A percentile compares a stretch with the other conserved stretches of the same genome.
These are phyloP conservation scores for Macaria liturata DNA, from an alignment of 2,888 invertebrate species.

Conservation along the genomic window DNA sequence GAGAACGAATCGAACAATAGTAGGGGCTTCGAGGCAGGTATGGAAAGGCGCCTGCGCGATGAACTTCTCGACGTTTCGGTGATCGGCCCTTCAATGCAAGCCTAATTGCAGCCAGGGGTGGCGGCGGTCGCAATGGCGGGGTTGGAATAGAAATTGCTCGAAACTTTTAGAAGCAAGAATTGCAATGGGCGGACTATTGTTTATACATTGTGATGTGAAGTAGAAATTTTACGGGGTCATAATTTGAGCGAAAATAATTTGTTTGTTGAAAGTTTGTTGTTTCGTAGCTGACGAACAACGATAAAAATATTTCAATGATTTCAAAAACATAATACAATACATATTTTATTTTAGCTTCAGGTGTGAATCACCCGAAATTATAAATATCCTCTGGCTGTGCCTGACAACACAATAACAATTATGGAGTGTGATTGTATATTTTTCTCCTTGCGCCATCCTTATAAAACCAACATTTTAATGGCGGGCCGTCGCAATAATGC, in stretches of 20 bases:
- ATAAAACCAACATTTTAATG: slow-evolving; percentile 51
- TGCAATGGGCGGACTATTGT: too few species aligned
- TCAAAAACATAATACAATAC: too few species aligned
- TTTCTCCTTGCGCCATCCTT: slow-evolving; percentile 51
- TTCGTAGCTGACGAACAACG: too few species aligned
- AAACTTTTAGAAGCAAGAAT: background rate
- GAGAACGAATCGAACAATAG: slow-evolving; percentile 5
- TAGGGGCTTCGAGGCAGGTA: slow-evolving; percentile 8
- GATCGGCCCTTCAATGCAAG: slow-evolving; percentile 9
- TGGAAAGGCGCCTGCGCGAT: slow-evolving; percentile 32
- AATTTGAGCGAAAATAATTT: too few species aligned
- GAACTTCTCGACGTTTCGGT: slow-evolving; percentile 23
- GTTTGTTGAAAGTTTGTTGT: too few species aligned
- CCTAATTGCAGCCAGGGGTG: slow-evolving; percentile 7
- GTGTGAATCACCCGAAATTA: slow-evolving; percentile 47
- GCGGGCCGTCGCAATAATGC: slow-evolving; percentile 40
- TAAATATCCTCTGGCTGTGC: slow-evolving; percentile 36
- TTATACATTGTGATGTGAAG: too few species aligned
- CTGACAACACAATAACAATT: slow-evolving; percentile 56
- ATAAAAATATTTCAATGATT: too few species aligned
- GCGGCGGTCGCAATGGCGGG: slow-evolving; percentile 2
- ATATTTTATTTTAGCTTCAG: slow-evolving; percentile 17
- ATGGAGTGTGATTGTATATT: slow-evolving; percentile 47
- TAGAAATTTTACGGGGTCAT: too few species aligned
- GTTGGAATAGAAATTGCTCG: slow-evolving; percentile 7